A percentile compares a stretch with the other conserved stretches of the same genome.
Conservation (phyloP, 92 coral and sea anemone species). For the Heteractis magnifica region DNA sequence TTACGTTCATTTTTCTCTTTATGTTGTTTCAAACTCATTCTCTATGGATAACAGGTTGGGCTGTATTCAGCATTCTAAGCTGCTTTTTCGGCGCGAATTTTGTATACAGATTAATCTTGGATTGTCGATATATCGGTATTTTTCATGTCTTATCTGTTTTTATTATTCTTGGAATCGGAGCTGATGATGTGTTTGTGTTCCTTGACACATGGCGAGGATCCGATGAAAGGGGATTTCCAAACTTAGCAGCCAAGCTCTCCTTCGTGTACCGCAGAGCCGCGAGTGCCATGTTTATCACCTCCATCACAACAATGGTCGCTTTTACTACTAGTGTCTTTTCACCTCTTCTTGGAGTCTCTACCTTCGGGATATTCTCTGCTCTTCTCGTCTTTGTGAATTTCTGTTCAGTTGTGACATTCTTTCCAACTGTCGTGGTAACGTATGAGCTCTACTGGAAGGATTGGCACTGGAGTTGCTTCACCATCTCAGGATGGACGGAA, state of each 20-base stretch:
- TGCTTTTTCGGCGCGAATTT: constrained; percentile 90
- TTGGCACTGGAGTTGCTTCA: constrained; percentile 61
- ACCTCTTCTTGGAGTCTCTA: constrained; percentile 89
- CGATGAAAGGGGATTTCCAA: constrained; percentile 55
- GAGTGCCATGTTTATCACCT: constrained; percentile 89
- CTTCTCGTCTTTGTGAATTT: constrained; percentile 86
- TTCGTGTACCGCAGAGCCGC: constrained; percentile 87
- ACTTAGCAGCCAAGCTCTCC: constrained; percentile 73
- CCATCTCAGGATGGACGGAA: constrained; percentile 40
- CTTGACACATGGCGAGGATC: constrained; percentile 90
- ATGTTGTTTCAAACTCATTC: constrained; percentile 91
- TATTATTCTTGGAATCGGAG: constrained; percentile 90
- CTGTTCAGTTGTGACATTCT: constrained; percentile 79
- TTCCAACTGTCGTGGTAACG: constrained; percentile 82
- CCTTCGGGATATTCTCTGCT: constrained; percentile 93
- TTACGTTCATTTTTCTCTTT: constrained; percentile 80
- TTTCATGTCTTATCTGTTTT: constrained; percentile 96
- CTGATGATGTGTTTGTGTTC: constrained; percentile 95
- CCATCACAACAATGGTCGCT: constrained; percentile 90
- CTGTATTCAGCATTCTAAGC: constrained; percentile 83
- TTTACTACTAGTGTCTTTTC: constrained; percentile 91
- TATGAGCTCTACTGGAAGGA: constrained; percentile 78
- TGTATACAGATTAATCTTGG: constrained; percentile 76
- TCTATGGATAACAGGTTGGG: constrained; percentile 95
- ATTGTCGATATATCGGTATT: constrained; percentile 91